Base-by-base conservation (phyloP, 2,888 invertebrate species). In the Tipula confusa region DNA sequence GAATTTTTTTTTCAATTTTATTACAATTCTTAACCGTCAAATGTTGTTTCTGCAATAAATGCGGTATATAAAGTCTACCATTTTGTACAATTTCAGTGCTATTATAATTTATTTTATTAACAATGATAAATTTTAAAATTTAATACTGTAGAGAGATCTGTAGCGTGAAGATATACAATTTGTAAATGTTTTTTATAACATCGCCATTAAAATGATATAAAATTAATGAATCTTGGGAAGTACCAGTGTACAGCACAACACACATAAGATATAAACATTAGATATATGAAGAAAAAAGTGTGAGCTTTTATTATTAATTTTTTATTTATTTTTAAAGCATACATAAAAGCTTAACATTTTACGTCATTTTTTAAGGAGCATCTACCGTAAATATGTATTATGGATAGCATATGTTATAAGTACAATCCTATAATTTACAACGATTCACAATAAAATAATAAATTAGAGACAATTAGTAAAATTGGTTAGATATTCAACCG, bases 121-220 rank as follows among this genome's bases (percentile, higher is more conserved):
- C 64, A 64, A 64, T 64, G 64, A 64, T 64, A 64, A 64, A 64
- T 64, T 24, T 64, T 64, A 64, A 64, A 64, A 64, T 64, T 64
- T 64, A 64, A 64, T 64, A 64, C 64, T 64, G 64, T 64, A 24
- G 64, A 64, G 64, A 64, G 64, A 64, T 64, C 24, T 64, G 24
- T 31, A 31, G 4, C 3, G 31, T 31, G 31, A 24, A 9, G 18
- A n/a, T 64, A 64, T n/a, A n/a, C n/a, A n/a, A n/a, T 48, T 18
- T 48, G 15, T 18, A 48, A 15, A 48, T 64, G 3, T 38, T 64
- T 64, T 64, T 64, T 64, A 24, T 9, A 64, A 64, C 24, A 6
- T 7, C 64, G 24, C 24, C 64, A 64, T 64, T 64, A 64, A 64
- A 64, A 64, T 64, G 64, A 9, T 64, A 64, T 64, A 64, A 64